phyloP scores from a whole-genome alignment of 1,140 invertebrate genomes.

The Sarcophaga peregrina region DNA sequence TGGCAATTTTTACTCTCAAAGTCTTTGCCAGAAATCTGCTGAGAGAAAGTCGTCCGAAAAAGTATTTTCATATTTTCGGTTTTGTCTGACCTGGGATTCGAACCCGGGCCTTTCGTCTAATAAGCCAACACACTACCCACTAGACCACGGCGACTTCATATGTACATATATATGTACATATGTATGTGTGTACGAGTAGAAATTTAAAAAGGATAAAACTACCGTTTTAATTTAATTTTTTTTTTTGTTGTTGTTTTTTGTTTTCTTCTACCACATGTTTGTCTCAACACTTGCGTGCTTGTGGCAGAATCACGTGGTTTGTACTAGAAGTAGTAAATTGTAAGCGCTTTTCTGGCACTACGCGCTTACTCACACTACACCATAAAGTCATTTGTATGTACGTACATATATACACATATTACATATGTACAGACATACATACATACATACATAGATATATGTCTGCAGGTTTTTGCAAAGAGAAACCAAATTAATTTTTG shows the following conservation, averaged over 20 bases:
- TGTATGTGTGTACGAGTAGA: background rate
- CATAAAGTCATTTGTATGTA: background rate
- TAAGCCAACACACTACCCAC: too few species aligned
- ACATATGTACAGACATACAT: background rate
- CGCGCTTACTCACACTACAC: too few species aligned
- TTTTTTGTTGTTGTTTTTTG: background rate
- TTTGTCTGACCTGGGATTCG: too few species aligned
- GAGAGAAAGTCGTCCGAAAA: too few species aligned
- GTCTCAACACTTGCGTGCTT: constrained; percentile 39
- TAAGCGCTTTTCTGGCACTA: background rate
- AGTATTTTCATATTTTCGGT: too few species aligned
- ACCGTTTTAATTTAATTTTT: background rate
- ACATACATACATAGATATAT: background rate
- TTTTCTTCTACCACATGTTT: constrained; percentile 23
- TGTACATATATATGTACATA: background rate
- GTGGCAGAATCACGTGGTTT: constrained; percentile 34
- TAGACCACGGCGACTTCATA: background rate
- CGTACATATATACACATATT: background rate
- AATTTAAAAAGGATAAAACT: too few species aligned
- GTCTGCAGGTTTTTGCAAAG: background rate
- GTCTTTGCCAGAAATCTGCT: too few species aligned
- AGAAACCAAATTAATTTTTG: constrained; percentile 38
- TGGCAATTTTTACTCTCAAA: too few species aligned
- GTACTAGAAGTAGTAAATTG: constrained; percentile 35
- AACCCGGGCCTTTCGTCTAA: too few species aligned